Evolutionary conservation across 2,888 invertebrate species (phyloP), one percentile per base, ranked within the genome.

Genomic region (Lasioglossum pauxillum): DNA sequence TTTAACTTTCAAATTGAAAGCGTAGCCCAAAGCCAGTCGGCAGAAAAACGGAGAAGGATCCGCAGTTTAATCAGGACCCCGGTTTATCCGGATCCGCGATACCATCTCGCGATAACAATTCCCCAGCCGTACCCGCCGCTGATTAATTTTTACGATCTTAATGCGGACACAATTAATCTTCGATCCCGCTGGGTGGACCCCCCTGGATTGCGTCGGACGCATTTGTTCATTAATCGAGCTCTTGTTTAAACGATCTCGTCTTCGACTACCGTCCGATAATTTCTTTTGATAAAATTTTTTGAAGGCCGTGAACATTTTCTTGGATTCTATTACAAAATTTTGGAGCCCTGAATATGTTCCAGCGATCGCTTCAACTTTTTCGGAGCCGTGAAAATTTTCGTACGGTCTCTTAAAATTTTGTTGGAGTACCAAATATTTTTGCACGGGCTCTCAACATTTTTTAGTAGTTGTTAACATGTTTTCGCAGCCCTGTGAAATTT

Each of bases 1-100:
- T 90, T 90, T 88, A 90, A 90, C 90, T 90, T 90, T 90, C 86
- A 90, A 90, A 90, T 90, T 86, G 90, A 90, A 82, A 88, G 83
- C 78, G 78, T 80, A 88, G 78, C 73, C 64, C 71, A 41, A n/a
- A 35, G 41, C 57, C 44, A 19, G 60, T 38, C 35, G 49, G 46
- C 60, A 44, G 49, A 44, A 72, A 23, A 64, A 69, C 57, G 23
- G 38, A 78, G 72, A 60, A 84, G 38, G 72, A 73, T 80, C 53
- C 74, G 41, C 53, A 44, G 86, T 82, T 86, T 86, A 86, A 86
- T 86, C 82, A 82, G 75, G 60, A 69, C n/a, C 60, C 60, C 73
- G 73, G 81, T 82, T 85, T 73, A 76, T 85, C 77, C 78, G 23
- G n/a, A 35, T 44, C 67, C 38, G 53, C 81, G 81, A 85, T 82